phyloP scores from a whole-genome alignment of 2,888 invertebrate species.

The Neoaliturus tenellus region DNA sequence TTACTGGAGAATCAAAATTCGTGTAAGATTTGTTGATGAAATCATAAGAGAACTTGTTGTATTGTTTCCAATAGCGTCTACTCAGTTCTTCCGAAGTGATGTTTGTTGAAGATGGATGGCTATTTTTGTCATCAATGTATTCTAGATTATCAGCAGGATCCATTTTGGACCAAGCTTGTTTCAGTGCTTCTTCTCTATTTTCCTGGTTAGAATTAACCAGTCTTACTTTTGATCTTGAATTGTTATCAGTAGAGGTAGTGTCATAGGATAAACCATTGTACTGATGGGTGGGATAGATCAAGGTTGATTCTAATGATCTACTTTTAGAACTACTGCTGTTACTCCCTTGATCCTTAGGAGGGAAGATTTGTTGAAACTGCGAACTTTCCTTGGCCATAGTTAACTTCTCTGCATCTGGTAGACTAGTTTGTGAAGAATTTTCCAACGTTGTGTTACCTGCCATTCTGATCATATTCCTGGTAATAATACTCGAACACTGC shows the following conservation, averaged over 20 bases:
- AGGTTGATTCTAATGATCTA: not conserved
- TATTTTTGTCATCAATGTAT: not conserved
- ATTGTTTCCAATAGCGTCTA: not conserved
- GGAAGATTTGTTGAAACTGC: conserved; percentile 63
- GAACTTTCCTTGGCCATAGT: not conserved
- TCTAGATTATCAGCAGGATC: not conserved
- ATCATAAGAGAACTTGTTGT: not conserved
- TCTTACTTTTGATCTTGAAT: not conserved
- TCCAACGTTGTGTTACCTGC: conserved; percentile 15
- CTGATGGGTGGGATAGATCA: not conserved
- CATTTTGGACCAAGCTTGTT: not conserved
- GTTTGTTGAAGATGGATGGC: not conserved
- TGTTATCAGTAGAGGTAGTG: not conserved
- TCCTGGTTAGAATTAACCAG: not conserved
- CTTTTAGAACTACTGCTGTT: not conserved
- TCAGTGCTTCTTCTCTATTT: not conserved
- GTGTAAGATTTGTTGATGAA: not conserved
- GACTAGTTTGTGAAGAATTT: not conserved
- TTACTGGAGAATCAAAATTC: not conserved
- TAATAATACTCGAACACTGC: conserved; percentile 59
- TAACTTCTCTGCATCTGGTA: not conserved
- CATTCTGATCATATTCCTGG: conserved; percentile 55
- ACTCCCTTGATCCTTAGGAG: conserved; percentile 19
- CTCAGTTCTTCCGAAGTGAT: not conserved
- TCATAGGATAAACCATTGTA: not conserved